Evolutionary conservation across 2,888 invertebrate species (phyloP).

Genomic region (Drosophila kuntzei): DNA sequence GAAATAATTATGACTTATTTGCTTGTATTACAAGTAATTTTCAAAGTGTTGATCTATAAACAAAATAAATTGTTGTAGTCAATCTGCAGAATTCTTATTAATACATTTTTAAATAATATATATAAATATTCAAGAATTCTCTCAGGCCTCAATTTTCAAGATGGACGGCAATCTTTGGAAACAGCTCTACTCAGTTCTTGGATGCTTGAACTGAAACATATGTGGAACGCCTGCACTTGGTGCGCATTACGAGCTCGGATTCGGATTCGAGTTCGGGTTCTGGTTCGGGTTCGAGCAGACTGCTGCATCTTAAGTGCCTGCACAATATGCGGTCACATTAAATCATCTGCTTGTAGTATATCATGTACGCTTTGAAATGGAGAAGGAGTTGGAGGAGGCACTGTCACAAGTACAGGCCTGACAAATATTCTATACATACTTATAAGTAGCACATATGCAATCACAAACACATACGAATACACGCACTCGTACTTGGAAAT

Average conservation of each 20-base stretch:
- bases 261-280: conserved; percentile 17
- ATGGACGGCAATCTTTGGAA: conserved; percentile 54
- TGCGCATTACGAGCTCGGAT: conserved; percentile 30
- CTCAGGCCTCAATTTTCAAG: conserved; percentile 62
- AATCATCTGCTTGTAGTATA: conserved; percentile 81
- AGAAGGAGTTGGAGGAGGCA: conserved; percentile 39
- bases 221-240: conserved; percentile 63
- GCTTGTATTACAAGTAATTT: background rate
- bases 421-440: conserved; percentile 40
- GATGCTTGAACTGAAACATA: conserved; percentile 72
- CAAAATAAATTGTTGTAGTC: background rate
- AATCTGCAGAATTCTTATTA: background rate
- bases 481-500: conserved; percentile 39
- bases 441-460: background rate
- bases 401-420: conserved; percentile 65
- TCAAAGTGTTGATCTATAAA: background rate
- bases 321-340: conserved; percentile 78
- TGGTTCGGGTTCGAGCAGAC: conserved; percentile 22
- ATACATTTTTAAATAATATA: background rate
- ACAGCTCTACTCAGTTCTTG: conserved; percentile 11
- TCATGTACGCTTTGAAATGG: conserved; percentile 57
- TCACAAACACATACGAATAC: background rate
- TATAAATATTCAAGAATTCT: no score
- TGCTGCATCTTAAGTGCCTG: conserved; percentile 58
- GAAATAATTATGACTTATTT: conserved; percentile 3